Evolutionary conservation across 1,140 invertebrate species (phyloP), one percentile per base, ranked within the genome.

Genomic region (Cheumatopsyche charites): DNA sequence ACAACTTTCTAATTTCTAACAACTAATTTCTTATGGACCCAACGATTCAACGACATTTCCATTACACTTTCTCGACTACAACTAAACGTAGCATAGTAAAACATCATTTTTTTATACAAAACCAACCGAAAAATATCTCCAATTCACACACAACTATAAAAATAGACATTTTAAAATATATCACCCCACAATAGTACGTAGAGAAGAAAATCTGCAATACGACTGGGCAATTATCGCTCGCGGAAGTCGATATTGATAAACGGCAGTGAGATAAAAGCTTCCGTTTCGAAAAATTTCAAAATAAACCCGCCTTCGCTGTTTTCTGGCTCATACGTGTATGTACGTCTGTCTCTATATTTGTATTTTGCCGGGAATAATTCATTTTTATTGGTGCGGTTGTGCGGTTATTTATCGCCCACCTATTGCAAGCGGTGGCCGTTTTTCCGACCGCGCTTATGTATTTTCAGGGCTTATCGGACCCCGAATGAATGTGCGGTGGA

Each of bases 341-440:
- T 49, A 13, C 13, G 17, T 13, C 13, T 13, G 13, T n/a, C n/a
- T n/a, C n/a, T n/a, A n/a, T n/a, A n/a, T n/a, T 5, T 5, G 17
- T 49, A 49, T 49, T 49, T 49, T 36, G 29, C 19, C 1, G 77
- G 74, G 80, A 82, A 83, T 83, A 83, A 82, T 79, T 83, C 82
- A 82, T 79, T 82, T 83, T 83, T 83, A 83, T 83, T 81, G 29
- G 79, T 82, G 81, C 80, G 80, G 79, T 81, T 79, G 81, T 81
- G 79, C 76, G 78, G 77, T 75, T 81, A 81, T 83, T 83, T 82
- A 83, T 83, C 77, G 78, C 80, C 78, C 78, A 80, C 79, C 80
- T 82, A 79, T 77, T 79, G 78, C 78, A 73, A n/a, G 58, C 58
- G 23, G 58, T 36, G 58, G 23, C 26, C 26, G 21, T 62, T 62